These are phyloP conservation scores for Cladopsammia gracilis DNA, from an alignment of 64 coral and sea anemone genomes.

Conservation along the genomic window DNA sequence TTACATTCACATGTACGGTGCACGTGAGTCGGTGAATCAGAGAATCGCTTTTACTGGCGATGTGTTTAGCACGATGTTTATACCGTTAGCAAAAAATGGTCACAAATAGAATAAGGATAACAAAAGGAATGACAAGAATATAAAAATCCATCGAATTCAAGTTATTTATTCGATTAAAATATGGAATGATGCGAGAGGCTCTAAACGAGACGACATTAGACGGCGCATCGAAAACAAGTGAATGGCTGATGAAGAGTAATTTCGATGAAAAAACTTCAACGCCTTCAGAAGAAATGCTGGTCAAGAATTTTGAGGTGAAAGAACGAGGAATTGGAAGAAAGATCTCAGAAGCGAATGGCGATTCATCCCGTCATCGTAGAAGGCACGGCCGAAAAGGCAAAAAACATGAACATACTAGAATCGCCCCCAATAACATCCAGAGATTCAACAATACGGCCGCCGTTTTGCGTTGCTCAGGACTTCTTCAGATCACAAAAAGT, in stretches of 20 bases:
- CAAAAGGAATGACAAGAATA: neutral
- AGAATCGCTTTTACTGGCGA: too few species aligned
- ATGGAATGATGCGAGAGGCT: slow-evolving; percentile 18
- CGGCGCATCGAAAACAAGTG: slow-evolving; percentile 31
- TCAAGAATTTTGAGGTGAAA: neutral
- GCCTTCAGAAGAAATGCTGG: neutral
- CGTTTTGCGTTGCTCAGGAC: slow-evolving; percentile 73
- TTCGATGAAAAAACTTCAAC: neutral
- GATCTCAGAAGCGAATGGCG: neutral
- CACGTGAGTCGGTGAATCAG: too few species aligned
- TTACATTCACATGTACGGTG: too few species aligned
- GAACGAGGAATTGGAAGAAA: neutral
- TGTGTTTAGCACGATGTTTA: too few species aligned
- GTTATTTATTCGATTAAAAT: neutral
- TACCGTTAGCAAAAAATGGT: too few species aligned
- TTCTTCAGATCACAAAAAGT: slow-evolving; percentile 80
- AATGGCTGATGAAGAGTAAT: slow-evolving; percentile 16
- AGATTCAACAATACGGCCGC: slow-evolving; percentile 58
- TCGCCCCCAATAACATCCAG: neutral
- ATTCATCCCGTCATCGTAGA: neutral
- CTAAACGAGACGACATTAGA: neutral
- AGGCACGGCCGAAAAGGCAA: neutral
- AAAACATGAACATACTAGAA: neutral
- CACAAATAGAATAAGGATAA: too few species aligned
- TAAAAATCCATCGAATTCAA: neutral